Base-by-base conservation (phyloP, 1,140 invertebrate genomes). In the Drosophila lacertosa region DNA sequence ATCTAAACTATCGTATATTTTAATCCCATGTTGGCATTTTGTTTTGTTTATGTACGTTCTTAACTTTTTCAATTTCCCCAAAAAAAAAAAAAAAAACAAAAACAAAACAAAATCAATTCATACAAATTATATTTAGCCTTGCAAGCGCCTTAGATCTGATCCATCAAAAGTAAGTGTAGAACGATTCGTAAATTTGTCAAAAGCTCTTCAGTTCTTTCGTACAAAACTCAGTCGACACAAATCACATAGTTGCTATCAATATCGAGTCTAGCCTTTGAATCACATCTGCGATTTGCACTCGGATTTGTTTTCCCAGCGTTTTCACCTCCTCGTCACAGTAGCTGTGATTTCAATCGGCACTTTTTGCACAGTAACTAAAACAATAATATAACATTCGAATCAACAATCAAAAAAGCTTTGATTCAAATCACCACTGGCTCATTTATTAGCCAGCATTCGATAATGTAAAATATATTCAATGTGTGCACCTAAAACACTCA, bases 141-240 rank as follows among this genome's bases (percentile, higher is more conserved):
- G 73, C 82, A 86, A 86, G 77, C 79, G 81, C 62, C 67, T 84
- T 81, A 79, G 60, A 67, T 70, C 74, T 68, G 69, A 73, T 59
- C 82, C 64, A 76, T 62, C 69, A 72, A 79, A 86, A 86, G 81
- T 86, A 86, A 86, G 81, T 86, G 76, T 76, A 80, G 69, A 69
- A 39, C 29, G 29, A 35, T 20, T n/a, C 10, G 9, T 60, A 45
- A 40, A 44, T 18, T 39, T 47, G 29, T 37, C 16, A 64, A 68
- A 48, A 44, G 40, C 26, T 45, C 48, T 45, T 63, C 16, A 40
- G 33, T 37, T n/a, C n/a, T n/a, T 54, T 26, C 33, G 9, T 48
- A 18, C n/a, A 42, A 37, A 13, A 15, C 10, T 64, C 13, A 44
- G 42, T 20, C 39, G 24, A 29, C 37, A 63, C 48, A 15, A 9